Base-by-base conservation (phyloP, 1,140 invertebrate species). In the Anthonomus grandis region DNA sequence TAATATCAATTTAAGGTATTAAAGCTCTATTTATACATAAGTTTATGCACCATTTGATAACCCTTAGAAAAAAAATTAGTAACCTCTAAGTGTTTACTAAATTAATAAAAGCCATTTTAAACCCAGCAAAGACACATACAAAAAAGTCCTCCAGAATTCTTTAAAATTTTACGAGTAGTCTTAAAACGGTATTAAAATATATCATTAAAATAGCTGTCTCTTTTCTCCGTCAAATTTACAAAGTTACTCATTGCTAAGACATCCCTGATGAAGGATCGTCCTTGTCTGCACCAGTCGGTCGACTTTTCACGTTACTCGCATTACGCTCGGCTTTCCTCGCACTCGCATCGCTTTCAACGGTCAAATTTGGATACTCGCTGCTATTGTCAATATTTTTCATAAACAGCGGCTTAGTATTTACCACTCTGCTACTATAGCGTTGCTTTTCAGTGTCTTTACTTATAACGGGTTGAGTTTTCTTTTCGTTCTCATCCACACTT, bases 181-280 rank as follows among this genome's bases (percentile, higher is more conserved):
- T 46, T 57, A 25, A 41, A 49, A 51, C 45, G 19, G 21, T 39
- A 15, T 39, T 51, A 39, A 39, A 51, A 39, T 41, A 27, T 10
- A n/a, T 37, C 41, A 19, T 15, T 56, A 56, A 56, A 56, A 46
- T 38, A 48, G 13, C 17, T 19, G 9, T 2, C 12, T 48, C 38
- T 48, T 21, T n/a, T n/a, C n/a, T n/a, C n/a, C n/a, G n/a, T n/a
- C n/a, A n/a, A 10, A 36, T 53, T 55, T 17, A 31, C 34, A 52
- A 25, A 52, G 17, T 10, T 24, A 50, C 23, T 62, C 48, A 42
- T 57, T 69, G 67, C 72, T 76, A 76, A 67, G 75, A 76, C 74
- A 75, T 76, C 27, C 74, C 74, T n/a, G 74, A 75, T 27, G 74
- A 75, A 17, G 73, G 73, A 60, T 76, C 73, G 62, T 76, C 75